Evolutionary conservation across 2,797 vertebrate species (phyloP).

Genomic region (Chelidonichthys spinosus): DNA sequence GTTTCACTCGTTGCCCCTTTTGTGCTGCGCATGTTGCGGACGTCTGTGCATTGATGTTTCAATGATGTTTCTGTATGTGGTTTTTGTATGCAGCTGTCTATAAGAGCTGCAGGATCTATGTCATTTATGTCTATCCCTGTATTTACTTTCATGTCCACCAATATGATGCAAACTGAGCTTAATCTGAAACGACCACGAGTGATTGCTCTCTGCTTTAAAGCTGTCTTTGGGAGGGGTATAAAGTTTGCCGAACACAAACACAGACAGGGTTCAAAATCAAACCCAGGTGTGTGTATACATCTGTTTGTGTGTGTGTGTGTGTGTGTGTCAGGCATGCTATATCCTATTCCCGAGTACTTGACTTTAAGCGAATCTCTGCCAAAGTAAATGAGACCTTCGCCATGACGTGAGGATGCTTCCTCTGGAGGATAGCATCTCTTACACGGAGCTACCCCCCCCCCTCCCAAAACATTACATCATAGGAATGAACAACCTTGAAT

Average conservation of each 20-base stretch:
- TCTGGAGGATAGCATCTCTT: slow-evolving; percentile 63
- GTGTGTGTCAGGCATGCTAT: slow-evolving; percentile 19
- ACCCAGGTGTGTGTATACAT: slow-evolving; percentile 63
- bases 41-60: not conserved
- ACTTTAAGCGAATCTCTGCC: slow-evolving; percentile 55
- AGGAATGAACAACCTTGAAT: slow-evolving; percentile 39
- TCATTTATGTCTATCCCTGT: slow-evolving; percentile 32
- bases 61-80: not conserved
- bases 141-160: slow-evolving; percentile 48
- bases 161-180: slow-evolving; percentile 51
- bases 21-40: not conserved
- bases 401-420: slow-evolving; percentile 56
- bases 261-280: slow-evolving; percentile 64
- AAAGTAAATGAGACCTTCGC: slow-evolving; percentile 73
- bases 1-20: not conserved
- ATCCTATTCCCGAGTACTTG: slow-evolving; percentile 63
- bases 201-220: slow-evolving; percentile 38
- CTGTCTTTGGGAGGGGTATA: slow-evolving; percentile 27
- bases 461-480: slow-evolving; percentile 71
- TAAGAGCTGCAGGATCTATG: slow-evolving; percentile 20
- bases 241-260: slow-evolving; percentile 31
- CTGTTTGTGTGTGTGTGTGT: not conserved
- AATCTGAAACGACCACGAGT: slow-evolving; percentile 53
- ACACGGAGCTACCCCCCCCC: slow-evolving; percentile 38
- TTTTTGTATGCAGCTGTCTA: slow-evolving; percentile 28